These are phyloP conservation scores for Axea sp. DNA, from an alignment of 2,888 invertebrate species.

Conservation along the genomic window DNA sequence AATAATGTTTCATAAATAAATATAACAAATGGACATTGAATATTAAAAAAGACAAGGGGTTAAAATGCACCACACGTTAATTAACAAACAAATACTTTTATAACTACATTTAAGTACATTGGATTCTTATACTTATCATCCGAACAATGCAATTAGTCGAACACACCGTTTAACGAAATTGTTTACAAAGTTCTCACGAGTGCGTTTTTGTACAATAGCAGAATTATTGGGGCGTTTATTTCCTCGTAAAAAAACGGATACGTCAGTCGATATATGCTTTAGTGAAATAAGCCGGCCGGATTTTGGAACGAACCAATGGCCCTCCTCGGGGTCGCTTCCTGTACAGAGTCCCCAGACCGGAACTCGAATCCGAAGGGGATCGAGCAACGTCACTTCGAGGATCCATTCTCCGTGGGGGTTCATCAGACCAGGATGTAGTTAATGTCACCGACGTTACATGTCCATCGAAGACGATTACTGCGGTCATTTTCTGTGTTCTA, in stretches of 20 bases:
- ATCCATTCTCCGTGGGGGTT: constrained; percentile 60
- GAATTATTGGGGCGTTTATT: constrained; percentile 60
- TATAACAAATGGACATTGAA: too few species aligned
- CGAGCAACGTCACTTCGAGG: constrained; percentile 36
- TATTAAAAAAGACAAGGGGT: too few species aligned
- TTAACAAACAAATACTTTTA: too few species aligned
- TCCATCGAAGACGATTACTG: constrained; percentile 69
- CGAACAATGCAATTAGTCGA: constrained; percentile 16
- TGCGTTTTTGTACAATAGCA: constrained; percentile 16
- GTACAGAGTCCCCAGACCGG: constrained; percentile 54
- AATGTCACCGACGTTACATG: constrained; percentile 50
- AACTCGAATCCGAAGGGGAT: constrained; percentile 55
- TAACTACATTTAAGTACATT: too few species aligned
- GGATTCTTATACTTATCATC: too few species aligned
- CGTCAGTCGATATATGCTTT: constrained; percentile 51
- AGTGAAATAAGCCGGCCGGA: constrained; percentile 51
- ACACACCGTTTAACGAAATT: constrained; percentile 27
- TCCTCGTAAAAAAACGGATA: constrained; percentile 53
- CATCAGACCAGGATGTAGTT: constrained; percentile 54
- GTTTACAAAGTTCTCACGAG: constrained; percentile 41
- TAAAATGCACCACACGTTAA: too few species aligned
- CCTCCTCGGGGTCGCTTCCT: constrained; percentile 60
- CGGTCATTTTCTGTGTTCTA: constrained; percentile 68
- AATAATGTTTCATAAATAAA: too few species aligned
- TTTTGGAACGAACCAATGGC: constrained; percentile 60